These are phyloP conservation scores for Drosophila orena DNA, from an alignment of 1,140 invertebrate species.

Conservation along the genomic window DNA sequence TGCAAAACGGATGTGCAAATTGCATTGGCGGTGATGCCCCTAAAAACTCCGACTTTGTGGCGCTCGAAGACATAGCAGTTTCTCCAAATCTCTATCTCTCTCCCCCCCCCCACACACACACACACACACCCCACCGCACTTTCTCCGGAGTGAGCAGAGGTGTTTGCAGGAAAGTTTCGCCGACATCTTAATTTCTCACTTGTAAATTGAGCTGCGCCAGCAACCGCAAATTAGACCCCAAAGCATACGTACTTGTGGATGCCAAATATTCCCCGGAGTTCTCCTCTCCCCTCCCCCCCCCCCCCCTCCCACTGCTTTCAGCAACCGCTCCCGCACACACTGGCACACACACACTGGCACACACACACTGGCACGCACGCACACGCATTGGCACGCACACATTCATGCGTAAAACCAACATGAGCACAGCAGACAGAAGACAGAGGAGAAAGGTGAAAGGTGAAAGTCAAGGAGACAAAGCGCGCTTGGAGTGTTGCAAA, in stretches of 20 bases:
- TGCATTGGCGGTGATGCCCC: conserved; percentile 63
- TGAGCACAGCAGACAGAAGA: conserved; percentile 12
- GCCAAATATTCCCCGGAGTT: conserved; percentile 59
- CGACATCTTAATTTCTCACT: conserved; percentile 82
- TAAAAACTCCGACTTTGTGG: conserved; percentile 72
- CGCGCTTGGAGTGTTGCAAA: conserved; percentile 40
- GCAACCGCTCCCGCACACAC: background rate
- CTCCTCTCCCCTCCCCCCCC: background rate
- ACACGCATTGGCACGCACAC: conserved; percentile 41
- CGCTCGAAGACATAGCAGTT: conserved; percentile 62
- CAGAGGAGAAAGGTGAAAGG: background rate
- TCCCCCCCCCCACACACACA: no score
- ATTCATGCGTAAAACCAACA: conserved; percentile 70
- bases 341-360: background rate
- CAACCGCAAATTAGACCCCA: conserved; percentile 81
- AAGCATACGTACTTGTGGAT: conserved; percentile 81
- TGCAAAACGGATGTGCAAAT: conserved; percentile 41
- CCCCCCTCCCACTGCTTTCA: background rate
- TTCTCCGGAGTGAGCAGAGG: conserved; percentile 8
- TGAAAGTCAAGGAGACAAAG: conserved; percentile 16
- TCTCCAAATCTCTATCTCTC: conserved; percentile 5
- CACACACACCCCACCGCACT: background rate
- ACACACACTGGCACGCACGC: conserved; percentile 9
- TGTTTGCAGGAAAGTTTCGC: conserved; percentile 64
- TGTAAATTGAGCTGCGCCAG: conserved; percentile 81